These are phyloP conservation scores for Pithys albifrons DNA, from an alignment of 2,113 vertebrate species.

Conservation along the genomic window DNA sequence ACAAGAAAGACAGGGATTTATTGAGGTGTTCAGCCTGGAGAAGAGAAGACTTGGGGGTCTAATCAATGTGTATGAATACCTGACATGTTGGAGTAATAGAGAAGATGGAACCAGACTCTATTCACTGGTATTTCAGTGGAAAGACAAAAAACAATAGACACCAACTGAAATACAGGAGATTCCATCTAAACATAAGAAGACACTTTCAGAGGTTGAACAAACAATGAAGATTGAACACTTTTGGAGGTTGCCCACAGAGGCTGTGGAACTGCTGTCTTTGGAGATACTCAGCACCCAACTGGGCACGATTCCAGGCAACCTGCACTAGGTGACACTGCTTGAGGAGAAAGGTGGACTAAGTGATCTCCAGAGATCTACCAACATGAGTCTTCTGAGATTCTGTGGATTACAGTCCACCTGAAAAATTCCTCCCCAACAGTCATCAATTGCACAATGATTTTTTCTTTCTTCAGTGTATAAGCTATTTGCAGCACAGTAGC, in stretches of 20 bases:
- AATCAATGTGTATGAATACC: neutral
- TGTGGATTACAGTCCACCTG: neutral
- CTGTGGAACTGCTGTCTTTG: neutral
- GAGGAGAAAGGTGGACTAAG: neutral
- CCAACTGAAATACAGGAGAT: neutral
- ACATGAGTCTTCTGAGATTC: neutral
- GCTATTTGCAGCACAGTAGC: neutral
- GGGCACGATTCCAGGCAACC: neutral
- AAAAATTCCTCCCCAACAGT: neutral
- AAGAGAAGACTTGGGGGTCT: neutral
- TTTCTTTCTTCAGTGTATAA: neutral
- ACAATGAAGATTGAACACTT: neutral
- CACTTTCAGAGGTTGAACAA: neutral
- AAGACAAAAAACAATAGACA: neutral
- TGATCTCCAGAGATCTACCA: neutral
- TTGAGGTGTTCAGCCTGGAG: neutral
- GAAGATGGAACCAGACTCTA: neutral
- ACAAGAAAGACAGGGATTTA: neutral
- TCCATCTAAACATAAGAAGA: neutral
- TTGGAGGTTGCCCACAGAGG: neutral
- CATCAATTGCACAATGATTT: neutral
- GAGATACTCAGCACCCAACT: neutral
- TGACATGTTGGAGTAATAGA: neutral
- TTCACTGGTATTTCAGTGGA: neutral
- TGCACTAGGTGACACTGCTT: neutral